These are phyloP conservation scores for Barypeithes pellucidus DNA, from an alignment of 2,888 invertebrate species.

Conservation along the genomic window DNA sequence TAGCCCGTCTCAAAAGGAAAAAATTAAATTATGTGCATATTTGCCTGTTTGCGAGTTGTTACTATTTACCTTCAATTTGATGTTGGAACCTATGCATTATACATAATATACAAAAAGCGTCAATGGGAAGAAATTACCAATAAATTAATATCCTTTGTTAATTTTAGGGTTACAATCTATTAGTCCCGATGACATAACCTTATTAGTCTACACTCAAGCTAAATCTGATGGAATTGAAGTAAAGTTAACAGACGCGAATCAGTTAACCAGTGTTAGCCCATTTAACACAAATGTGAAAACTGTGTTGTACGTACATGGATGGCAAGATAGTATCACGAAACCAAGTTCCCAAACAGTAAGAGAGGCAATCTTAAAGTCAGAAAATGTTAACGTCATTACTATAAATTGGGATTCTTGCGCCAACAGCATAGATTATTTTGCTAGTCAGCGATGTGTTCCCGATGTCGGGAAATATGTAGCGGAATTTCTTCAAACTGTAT, in stretches of 20 bases:
- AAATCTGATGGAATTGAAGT: constrained; percentile 2
- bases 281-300: constrained; percentile 54
- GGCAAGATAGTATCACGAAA: constrained; percentile 58
- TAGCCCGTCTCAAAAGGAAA: too few species aligned
- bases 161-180: neutral
- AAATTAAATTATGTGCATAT: too few species aligned
- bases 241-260: neutral
- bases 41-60: too few species aligned
- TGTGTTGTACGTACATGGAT: constrained; percentile 64
- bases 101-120: too few species aligned
- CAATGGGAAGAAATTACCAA: too few species aligned
- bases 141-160: too few species aligned
- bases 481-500: constrained; percentile 58
- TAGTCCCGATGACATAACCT: constrained; percentile 27
- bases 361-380: constrained; percentile 55
- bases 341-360: constrained; percentile 52
- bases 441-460: constrained; percentile 57
- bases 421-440: constrained; percentile 55
- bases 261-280: neutral
- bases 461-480: constrained; percentile 60
- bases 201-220: neutral
- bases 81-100: too few species aligned
- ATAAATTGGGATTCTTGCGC: constrained; percentile 63
- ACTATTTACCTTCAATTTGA: too few species aligned
- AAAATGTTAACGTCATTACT: constrained; percentile 63